Evolutionary conservation across 2,797 vertebrate genomes (phyloP), one percentile per base, ranked within the genome.

Genomic region (Buceros bicornis): DNA sequence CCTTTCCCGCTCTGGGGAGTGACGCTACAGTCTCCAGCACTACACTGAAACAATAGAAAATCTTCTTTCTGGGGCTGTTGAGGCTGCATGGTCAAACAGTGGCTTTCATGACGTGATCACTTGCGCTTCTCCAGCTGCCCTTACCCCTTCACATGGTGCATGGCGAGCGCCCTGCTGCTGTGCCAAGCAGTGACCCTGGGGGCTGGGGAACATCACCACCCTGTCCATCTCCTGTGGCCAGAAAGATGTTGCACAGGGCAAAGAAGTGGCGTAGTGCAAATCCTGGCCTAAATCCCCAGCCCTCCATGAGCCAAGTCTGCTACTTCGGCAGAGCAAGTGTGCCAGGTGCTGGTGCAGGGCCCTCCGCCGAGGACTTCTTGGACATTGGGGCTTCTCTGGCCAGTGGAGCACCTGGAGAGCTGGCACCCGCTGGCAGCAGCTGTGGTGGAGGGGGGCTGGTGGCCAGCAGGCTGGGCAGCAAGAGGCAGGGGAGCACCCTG

Each of bases 111-210:
- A 7, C 5, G 3, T 5, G 25, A n/a, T 4, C 1, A 11, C 8
- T 17, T 5, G 11, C 0, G 7, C 56, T 50, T 16, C 25, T 25
- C 29, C 69, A 14, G 37, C 67, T 4, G 33, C 80, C 62, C 42
- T 5, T 1, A 5, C 5, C 25, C 0, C 11, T 8, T 24, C 64
- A 1, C 0, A 10, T 56, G 20, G 14, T 19, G 37, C 5, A 1
- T 0, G 24, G 37, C 0, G 3, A 70, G 25, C 10, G 3, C 17
- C 60, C 71, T 5, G 35, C 48, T 2, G 47, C 6, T 1, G 20
- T 5, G 8, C 43, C 4, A 5, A 8, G 45, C 53, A 31, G 20
- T 2, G 5, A 11, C 31, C n/a, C 37, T 5, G 37, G 10, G 24
- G 2, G 2, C 13, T 15, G 1, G 17, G 29, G 35, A 51, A 12